Evolutionary conservation across 2,797 vertebrate species (phyloP), one percentile per base, ranked within the genome.

Genomic region (Mallotus villosus): DNA sequence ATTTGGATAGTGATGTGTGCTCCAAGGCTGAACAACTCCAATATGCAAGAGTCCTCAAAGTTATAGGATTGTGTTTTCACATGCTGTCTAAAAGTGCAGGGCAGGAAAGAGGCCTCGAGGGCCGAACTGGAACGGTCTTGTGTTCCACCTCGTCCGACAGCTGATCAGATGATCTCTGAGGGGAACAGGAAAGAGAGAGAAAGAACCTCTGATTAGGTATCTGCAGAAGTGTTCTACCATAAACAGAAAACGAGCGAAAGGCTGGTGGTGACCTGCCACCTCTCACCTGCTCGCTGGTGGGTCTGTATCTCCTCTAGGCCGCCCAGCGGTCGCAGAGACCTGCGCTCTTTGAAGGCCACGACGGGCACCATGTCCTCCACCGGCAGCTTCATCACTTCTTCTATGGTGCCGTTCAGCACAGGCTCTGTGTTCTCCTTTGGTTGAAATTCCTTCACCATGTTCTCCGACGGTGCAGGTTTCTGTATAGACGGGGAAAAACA

Each of bases 291-390:
- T 76, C 93, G 94, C 83, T 98, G 96, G 77, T 96, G 95, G 66
- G 94, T 93, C 75, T 97, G 96, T 89, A 98, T 96, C 80, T 93
- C 94, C 63, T 98, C 97, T 86, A 97, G 92, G 85, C 95, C 94
- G 68, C 95, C 91, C 76, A 96, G 93, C 2, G 93, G 88, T 72
- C 93, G 89, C 71, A 95, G 92, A 63, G 95, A 95, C 81, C 94
- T 91, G 71, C 96, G 94, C 63, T 97, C 95, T 83, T 95, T 96
- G 89, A 98, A 99, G 91, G 96, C 96, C 90, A 98, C 92, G 70
- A 96, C 94, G 70, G 97, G 97, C 81, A 96, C 87, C 72, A 87
- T 83, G 74, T 91, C 94, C 70, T 93, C 94, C 78, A 93, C 68
- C 6, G 94, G 92, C 74, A 95, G 87, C 80, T 92, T 95, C 84